Conservation (phyloP, 1,140 invertebrate species). For the Sogatella furcifera region DNA sequence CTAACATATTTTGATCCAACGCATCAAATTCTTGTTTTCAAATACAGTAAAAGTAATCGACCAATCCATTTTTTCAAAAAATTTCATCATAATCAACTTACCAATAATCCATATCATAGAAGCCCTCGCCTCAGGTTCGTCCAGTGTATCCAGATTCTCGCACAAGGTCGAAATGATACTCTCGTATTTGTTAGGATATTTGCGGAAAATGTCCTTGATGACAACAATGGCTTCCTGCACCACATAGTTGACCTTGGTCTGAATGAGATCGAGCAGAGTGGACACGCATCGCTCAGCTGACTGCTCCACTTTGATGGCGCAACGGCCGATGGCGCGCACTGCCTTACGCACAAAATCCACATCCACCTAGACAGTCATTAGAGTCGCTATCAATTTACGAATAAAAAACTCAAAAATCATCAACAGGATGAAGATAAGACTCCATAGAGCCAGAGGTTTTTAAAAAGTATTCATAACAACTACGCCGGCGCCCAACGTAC, state of each 20-base stretch:
- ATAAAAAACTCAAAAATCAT: no score
- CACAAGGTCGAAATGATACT: slow-evolving; percentile 99
- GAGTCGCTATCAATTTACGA: no score
- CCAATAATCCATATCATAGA: slow-evolving; percentile 99
- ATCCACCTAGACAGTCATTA: slow-evolving; percentile 89
- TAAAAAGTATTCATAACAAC: no score
- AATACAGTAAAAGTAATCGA: no score
- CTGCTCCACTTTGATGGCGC: slow-evolving; percentile 99
- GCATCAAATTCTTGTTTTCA: no score
- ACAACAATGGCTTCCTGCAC: slow-evolving; percentile 99
- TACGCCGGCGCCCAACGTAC: no score
- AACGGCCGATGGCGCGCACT: slow-evolving; percentile 94
- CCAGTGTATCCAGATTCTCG: slow-evolving; percentile 96
- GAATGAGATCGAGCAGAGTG: slow-evolving; percentile 96
- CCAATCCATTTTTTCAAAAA: no score
- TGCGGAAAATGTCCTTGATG: slow-evolving; percentile 99
- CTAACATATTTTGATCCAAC: no score
- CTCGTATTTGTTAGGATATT: slow-evolving; percentile 99
- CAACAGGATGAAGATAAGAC: no score
- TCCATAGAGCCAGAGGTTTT: no score
- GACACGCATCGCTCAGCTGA: slow-evolving; percentile 97
- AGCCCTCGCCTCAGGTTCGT: slow-evolving; percentile 97
- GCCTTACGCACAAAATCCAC: slow-evolving; percentile 99
- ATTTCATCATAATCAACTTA: neutral
- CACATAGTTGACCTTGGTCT: slow-evolving; percentile 99